These are phyloP conservation scores for Zingel zingel DNA, from an alignment of 2,113 vertebrate species.

Conservation along the genomic window DNA sequence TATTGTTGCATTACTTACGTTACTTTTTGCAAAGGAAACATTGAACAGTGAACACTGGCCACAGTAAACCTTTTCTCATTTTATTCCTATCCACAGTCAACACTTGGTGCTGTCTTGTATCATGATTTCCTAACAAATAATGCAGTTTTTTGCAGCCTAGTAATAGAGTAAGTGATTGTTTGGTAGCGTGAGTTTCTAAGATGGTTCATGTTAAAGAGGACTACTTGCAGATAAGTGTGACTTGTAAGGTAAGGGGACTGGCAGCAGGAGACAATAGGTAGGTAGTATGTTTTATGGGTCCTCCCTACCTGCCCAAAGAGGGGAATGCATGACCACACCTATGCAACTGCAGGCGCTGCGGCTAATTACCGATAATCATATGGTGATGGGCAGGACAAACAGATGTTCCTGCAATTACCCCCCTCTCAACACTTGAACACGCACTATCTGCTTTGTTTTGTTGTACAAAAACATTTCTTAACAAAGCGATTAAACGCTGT, in stretches of 20 bases:
- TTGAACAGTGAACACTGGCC: constrained; percentile 24
- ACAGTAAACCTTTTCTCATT: constrained; percentile 4
- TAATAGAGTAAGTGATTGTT: constrained; percentile 3
- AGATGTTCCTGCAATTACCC: constrained; percentile 76
- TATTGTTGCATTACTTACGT: constrained; percentile 47
- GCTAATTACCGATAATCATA: constrained; percentile 82
- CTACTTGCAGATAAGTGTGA: constrained; percentile 13
- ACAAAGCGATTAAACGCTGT: constrained; percentile 46
- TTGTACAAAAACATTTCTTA: constrained; percentile 38
- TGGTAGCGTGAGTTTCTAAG: constrained; percentile 3
- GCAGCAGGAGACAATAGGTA: constrained; percentile 6
- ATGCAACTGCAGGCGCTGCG: constrained; percentile 63
- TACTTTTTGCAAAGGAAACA: constrained; percentile 35
- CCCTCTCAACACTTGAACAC: constrained; percentile 2
- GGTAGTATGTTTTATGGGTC: constrained; percentile 54
- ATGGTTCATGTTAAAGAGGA: constrained; percentile 19
- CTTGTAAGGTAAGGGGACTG: constrained; percentile 10
- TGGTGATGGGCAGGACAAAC: constrained; percentile 76
- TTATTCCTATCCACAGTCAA: not conserved
- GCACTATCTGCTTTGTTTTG: constrained; percentile 1
- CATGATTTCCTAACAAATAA: constrained; percentile 11
- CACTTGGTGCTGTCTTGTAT: not conserved
- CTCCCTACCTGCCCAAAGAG: constrained; percentile 62
- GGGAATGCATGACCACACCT: constrained; percentile 67
- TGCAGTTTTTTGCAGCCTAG: not conserved